A percentile compares a stretch with the other conserved stretches of the same genome.
These are phyloP conservation scores for Paragorgia papillata DNA, from an alignment of 92 coral and sea anemone species.

Conservation along the genomic window DNA sequence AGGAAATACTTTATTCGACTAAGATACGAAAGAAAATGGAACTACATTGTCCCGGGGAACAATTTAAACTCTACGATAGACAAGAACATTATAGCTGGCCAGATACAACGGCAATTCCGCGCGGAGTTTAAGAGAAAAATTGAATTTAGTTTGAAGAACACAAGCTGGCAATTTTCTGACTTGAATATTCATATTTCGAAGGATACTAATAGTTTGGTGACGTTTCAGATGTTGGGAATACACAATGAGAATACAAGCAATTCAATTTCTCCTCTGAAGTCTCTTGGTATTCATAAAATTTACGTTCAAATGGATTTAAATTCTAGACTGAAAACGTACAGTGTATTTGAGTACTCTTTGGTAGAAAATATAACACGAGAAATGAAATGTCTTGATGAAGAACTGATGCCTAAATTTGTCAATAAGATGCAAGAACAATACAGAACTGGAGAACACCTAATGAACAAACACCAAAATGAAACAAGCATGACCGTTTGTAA, in stretches of 20 bases:
- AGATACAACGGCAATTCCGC: neutral
- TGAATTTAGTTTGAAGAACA: neutral
- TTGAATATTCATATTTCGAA: neutral
- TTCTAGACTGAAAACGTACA: neutral
- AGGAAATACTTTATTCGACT: too few relatives aligned
- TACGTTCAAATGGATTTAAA: conserved; percentile 32
- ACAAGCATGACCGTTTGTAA: neutral
- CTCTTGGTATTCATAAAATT: too few relatives aligned
- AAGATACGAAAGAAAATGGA: too few relatives aligned
- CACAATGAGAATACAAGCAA: neutral
- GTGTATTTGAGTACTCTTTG: neutral
- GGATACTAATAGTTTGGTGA: neutral
- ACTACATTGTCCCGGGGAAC: neutral
- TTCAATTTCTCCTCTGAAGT: too few relatives aligned
- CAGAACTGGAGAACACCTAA: neutral
- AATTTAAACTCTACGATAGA: neutral
- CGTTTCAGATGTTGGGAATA: neutral
- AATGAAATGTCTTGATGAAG: neutral
- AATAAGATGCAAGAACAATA: neutral
- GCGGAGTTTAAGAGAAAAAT: neutral
- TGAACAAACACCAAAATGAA: neutral
- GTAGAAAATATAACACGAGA: neutral
- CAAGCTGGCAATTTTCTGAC: neutral
- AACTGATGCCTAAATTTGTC: neutral
- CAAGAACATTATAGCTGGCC: neutral